Conservation (phyloP, 1,140 invertebrate genomes). For the Spodoptera litura region DNA sequence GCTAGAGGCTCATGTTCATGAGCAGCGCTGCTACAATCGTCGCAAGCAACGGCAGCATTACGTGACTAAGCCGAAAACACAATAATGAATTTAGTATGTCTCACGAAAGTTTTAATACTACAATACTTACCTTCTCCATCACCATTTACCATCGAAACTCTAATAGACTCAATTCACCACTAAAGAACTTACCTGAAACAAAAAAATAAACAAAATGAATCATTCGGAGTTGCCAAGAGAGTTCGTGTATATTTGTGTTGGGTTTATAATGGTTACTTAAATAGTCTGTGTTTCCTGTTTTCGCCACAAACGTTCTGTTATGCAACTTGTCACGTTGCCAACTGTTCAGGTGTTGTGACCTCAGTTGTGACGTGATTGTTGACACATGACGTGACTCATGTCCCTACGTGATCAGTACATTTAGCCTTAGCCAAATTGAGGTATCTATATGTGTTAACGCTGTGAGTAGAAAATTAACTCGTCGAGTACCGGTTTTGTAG, state of each 20-base stretch:
- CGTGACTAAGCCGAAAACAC: no score
- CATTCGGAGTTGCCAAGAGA: constrained; percentile 6
- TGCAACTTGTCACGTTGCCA: constrained; percentile 78
- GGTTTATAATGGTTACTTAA: constrained; percentile 62
- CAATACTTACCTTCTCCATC: not conserved
- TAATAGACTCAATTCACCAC: not conserved
- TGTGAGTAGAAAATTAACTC: no score
- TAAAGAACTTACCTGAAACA: constrained; percentile 60
- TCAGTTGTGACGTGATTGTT: constrained; percentile 61
- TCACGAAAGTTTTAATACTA: no score
- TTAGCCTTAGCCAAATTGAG: no score
- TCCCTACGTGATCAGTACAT: constrained; percentile 5
- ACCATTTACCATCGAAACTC: not conserved
- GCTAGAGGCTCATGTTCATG: no score
- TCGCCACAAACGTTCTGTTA: constrained; percentile 66
- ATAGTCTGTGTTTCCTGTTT: constrained; percentile 78
- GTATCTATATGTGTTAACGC: no score
- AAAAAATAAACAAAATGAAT: constrained; percentile 46
- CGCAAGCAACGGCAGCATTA: no score
- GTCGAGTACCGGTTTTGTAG: no score
- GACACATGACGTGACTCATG: constrained; percentile 65
- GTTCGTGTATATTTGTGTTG: constrained; percentile 22
- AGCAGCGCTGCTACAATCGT: no score
- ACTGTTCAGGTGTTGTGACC: constrained; percentile 75
- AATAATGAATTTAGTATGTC: no score